A percentile compares a stretch with the other conserved stretches of the same genome.
Conservation (phyloP, 2,113 vertebrate species). For the Sphaerodactylus townsendi region DNA sequence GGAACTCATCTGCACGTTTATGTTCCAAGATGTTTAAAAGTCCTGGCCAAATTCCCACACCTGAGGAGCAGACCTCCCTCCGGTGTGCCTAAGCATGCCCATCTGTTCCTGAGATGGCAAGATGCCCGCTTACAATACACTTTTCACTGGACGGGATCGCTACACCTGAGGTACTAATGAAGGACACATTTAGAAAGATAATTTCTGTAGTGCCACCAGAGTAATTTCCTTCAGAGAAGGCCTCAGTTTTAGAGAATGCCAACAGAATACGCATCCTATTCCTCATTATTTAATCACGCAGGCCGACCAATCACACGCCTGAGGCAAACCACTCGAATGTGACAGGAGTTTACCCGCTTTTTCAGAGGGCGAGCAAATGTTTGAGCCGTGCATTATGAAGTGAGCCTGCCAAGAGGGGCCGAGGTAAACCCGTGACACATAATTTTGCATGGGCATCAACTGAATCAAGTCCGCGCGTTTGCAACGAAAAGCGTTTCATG, state of each 20-base stretch:
- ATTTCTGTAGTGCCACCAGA: constrained; percentile 41
- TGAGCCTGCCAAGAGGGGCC: neutral
- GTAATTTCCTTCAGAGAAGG: constrained; percentile 29
- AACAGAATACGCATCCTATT: constrained; percentile 36
- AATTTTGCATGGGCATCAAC: neutral
- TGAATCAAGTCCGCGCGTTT: constrained; percentile 38
- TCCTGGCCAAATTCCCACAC: constrained; percentile 63
- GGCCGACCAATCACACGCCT: neutral
- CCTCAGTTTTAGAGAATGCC: constrained; percentile 35
- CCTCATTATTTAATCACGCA: constrained; percentile 12
- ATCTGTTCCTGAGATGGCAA: constrained; percentile 67
- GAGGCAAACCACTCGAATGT: constrained; percentile 38
- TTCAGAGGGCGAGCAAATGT: constrained; percentile 29
- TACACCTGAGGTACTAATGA: constrained; percentile 60
- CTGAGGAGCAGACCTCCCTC: constrained; percentile 63
- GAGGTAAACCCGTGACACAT: neutral
- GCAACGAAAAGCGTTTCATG: neutral
- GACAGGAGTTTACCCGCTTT: constrained; percentile 21
- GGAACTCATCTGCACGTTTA: constrained; percentile 20
- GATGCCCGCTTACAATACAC: constrained; percentile 56
- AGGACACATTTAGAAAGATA: constrained; percentile 61
- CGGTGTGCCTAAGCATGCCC: constrained; percentile 65
- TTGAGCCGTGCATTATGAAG: constrained; percentile 4
- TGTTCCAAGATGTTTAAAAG: constrained; percentile 54
- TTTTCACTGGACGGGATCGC: constrained; percentile 58